Base-by-base conservation (phyloP, 23 tunicate species). In the Trididemnum clinides region DNA sequence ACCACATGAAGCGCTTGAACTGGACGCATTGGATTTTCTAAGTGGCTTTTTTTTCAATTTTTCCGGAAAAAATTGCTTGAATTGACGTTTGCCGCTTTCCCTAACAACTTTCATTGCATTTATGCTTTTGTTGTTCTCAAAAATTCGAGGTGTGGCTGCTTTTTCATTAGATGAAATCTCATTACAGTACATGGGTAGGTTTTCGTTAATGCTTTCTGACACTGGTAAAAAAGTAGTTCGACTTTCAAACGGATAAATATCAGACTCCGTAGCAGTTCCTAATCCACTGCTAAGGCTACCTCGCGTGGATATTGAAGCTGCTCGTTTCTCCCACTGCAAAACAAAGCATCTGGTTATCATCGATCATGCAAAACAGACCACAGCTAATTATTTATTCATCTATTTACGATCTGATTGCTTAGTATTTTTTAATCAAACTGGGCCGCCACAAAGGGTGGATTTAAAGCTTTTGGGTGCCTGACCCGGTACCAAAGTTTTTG, bases 251-350 rank as follows among this genome's bases (percentile, higher is more conserved):
- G 91, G 64, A 21, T 81, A 3, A 39, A 66, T 64, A 37, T 86
- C 90, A 0, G 90, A 86, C 28, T 86, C 84, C 1, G 84, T 78
- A 29, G 86, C 91, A 0, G 91, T 88, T 57, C 91, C 91, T n/a
- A 64, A 73, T 23, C 91, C 91, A 39, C 90, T 86, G 82, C 91
- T 88, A 72, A 81, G 39, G 57, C 91, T 88, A 58, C 64, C 91
- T 33, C 86, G 64, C 1, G 81, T 54, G n/a, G 90, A 51, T 22
- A 78, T 44, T 2, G 86, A 71, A 62, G 20, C 35, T 49, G 54
- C 20, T 5, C 77, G 76, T 59, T 66, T 66, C 31, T 66, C 75
- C 75, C 75, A 66, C 75, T 66, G 37, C 36, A 54, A 78, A 78
- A 51, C n/a, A n/a, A n/a, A n/a, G n/a, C n/a, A n/a, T n/a, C n/a